Percentiles rank a stretch among this genome's conserved stretches.
Evolutionary conservation across 2,888 invertebrate species (phyloP).

Genomic region (Imbricaverruca yamaguchii): DNA sequence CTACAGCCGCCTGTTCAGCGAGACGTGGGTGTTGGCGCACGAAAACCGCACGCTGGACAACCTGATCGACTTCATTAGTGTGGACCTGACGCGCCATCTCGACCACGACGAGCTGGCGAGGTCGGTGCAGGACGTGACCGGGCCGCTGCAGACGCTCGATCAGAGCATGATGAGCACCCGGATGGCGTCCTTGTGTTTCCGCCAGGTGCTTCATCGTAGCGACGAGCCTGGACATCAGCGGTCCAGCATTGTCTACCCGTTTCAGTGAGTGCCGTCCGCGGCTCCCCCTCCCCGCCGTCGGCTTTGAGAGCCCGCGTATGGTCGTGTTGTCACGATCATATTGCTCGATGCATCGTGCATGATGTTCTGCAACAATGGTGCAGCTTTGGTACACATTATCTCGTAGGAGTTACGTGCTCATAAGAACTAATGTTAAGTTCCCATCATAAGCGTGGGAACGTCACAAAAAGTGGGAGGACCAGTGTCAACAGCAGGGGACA

Average conservation of each 20-base stretch:
- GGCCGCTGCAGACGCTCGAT: neutral
- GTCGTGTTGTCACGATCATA: no score
- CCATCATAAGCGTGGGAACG: no score
- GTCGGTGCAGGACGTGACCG: neutral
- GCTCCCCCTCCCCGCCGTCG: no score
- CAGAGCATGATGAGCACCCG: neutral
- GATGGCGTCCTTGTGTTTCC: neutral
- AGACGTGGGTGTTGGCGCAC: neutral
- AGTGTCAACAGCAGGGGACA: no score
- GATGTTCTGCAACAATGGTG: no score
- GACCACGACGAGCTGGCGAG: neutral
- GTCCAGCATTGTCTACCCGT: neutral
- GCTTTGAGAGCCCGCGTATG: no score
- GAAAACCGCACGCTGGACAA: neutral
- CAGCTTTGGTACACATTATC: no score
- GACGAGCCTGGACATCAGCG: neutral
- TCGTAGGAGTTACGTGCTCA: no score
- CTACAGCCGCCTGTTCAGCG: neutral
- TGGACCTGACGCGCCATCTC: neutral
- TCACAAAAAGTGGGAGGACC: no score
- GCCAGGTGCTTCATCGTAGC: neutral
- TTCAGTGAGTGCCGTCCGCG: neutral
- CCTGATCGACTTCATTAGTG: neutral
- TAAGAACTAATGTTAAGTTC: no score
- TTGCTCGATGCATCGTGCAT: no score